phyloP scores from a whole-genome alignment of 2,113 vertebrate genomes.

The Fukomys damarensis region DNA sequence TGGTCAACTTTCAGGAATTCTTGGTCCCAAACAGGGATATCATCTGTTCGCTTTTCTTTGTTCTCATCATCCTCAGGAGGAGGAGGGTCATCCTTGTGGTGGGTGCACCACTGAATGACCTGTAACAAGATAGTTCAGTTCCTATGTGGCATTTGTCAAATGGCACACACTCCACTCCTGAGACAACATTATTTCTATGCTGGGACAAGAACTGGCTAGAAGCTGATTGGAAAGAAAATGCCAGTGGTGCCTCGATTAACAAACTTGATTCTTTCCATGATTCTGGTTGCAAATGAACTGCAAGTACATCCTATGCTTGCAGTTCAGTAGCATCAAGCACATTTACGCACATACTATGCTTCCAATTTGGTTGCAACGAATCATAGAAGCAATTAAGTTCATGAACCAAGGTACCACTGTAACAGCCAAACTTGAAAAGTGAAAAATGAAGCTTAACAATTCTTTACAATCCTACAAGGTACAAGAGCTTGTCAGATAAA shows the following conservation, averaged over 20 bases:
- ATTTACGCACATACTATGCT: neutral
- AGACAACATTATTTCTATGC: neutral
- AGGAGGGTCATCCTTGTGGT: constrained; percentile 99
- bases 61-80: constrained; percentile 99
- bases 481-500: constrained; percentile 10
- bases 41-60: constrained; percentile 99
- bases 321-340: neutral
- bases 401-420: neutral
- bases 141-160: constrained; percentile 18
- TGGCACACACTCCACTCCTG: neutral
- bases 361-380: neutral
- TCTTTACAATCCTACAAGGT: neutral
- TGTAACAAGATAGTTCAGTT: constrained; percentile 78
- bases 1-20: constrained; percentile 99
- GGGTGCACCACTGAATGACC: constrained; percentile 99
- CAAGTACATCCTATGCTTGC: neutral
- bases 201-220: constrained; percentile 15
- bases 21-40: constrained; percentile 99
- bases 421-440: constrained; percentile 24
- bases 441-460: constrained; percentile 25
- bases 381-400: neutral
- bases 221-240: neutral
- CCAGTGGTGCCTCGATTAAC: neutral
- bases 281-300: neutral
- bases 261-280: neutral